These are phyloP conservation scores for Epirrhoe tristata DNA, from an alignment of 2,888 invertebrate species.

Conservation along the genomic window DNA sequence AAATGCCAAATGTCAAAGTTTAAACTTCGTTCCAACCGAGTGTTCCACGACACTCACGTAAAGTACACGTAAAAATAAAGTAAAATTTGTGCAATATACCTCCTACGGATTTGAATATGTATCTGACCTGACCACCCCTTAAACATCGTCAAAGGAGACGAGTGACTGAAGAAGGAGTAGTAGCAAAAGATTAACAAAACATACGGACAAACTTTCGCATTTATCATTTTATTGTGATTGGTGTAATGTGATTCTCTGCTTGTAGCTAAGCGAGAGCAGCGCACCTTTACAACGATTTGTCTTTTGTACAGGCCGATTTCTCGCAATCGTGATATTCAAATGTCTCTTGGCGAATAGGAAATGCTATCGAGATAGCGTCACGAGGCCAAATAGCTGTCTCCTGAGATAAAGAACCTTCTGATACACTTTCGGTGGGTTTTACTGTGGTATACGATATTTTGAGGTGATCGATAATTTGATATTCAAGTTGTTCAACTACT, in stretches of 20 bases:
- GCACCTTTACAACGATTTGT: neutral
- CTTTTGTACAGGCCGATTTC: constrained; percentile 2
- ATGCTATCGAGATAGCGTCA: constrained; percentile 29
- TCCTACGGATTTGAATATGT: too few relatives aligned
- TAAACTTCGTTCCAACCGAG: too few relatives aligned
- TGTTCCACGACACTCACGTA: too few relatives aligned
- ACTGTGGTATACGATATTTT: constrained; percentile 6
- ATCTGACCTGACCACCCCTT: too few relatives aligned
- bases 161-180: too few relatives aligned
- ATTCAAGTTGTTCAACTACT: neutral
- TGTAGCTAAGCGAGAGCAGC: neutral
- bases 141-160: too few relatives aligned
- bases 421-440: constrained; percentile 21
- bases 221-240: too few relatives aligned
- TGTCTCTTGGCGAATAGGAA: constrained; percentile 26
- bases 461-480: constrained; percentile 2
- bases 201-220: too few relatives aligned
- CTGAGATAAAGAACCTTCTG: constrained; percentile 24
- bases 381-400: constrained; percentile 32
- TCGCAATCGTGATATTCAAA: constrained; percentile 21
- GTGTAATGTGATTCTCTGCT: neutral
- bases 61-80: too few relatives aligned
- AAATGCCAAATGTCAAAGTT: too few relatives aligned
- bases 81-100: too few relatives aligned
- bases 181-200: too few relatives aligned